phyloP scores from a whole-genome alignment of 2,888 invertebrate genomes.

The Diploptera punctata region DNA sequence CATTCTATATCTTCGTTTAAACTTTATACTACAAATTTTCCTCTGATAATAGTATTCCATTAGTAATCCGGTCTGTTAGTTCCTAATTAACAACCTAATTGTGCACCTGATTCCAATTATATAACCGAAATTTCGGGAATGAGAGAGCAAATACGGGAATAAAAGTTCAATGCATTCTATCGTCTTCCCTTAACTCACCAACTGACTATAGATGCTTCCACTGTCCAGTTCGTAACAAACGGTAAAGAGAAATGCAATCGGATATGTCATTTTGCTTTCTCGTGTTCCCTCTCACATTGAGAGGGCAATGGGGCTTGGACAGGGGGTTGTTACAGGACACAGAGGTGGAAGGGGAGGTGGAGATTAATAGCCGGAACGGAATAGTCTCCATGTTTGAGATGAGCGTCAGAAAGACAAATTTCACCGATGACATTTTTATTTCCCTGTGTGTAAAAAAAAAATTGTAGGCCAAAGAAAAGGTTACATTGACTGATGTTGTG shows the following conservation, averaged over 20 bases:
- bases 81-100: too few species aligned
- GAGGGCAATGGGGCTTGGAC: background rate
- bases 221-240: background rate
- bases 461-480: conserved; percentile 17
- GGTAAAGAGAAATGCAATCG: conserved; percentile 2
- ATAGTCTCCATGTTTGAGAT: background rate
- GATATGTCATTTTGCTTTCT: conserved; percentile 2
- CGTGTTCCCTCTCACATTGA: background rate
- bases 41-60: too few species aligned
- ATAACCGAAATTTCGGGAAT: too few species aligned
- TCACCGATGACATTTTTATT: conserved; percentile 23
- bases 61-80: too few species aligned
- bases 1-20: too few species aligned
- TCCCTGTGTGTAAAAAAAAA: conserved; percentile 13
- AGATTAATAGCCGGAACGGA: conserved; percentile 20
- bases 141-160: too few species aligned
- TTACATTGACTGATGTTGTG: conserved; percentile 15
- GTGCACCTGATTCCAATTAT: too few species aligned
- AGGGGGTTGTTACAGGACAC: background rate
- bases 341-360: background rate
- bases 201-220: too few species aligned
- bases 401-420: conserved; percentile 20
- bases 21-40: too few species aligned
- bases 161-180: too few species aligned
- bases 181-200: too few species aligned